These are phyloP conservation scores for Gymnothorax javanicus DNA, from an alignment of 2,797 vertebrate species.

Conservation along the genomic window DNA sequence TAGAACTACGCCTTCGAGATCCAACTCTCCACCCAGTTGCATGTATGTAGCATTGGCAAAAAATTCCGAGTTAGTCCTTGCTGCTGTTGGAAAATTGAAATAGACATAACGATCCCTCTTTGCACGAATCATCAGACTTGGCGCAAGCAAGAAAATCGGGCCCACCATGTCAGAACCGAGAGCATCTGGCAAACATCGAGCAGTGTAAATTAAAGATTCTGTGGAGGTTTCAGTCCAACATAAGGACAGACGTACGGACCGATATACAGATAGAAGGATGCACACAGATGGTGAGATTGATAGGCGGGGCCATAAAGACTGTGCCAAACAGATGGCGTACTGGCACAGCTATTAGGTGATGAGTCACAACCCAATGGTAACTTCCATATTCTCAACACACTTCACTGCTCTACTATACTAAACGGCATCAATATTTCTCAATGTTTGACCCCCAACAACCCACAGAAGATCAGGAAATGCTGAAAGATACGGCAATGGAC, in stretches of 20 bases:
- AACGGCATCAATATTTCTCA: not conserved
- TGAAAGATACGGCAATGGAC: not conserved
- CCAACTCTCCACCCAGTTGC: no score
- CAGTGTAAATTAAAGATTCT: not conserved
- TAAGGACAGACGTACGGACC: conserved; percentile 63
- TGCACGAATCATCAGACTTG: no score
- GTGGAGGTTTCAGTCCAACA: conserved; percentile 35
- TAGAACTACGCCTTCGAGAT: no score
- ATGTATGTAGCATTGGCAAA: no score
- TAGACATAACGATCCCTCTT: no score
- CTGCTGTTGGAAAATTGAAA: no score
- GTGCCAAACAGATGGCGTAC: conserved; percentile 71
- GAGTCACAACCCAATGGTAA: not conserved
- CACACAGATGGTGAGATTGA: conserved; percentile 66
- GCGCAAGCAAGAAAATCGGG: no score
- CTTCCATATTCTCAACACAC: not conserved
- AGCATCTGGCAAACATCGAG: not conserved
- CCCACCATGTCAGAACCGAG: not conserved
- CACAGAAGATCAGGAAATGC: conserved; percentile 24
- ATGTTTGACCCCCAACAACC: conserved; percentile 4
- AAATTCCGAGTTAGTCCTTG: no score
- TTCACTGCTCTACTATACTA: not conserved
- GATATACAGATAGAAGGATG: conserved; percentile 74
- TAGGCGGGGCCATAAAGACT: conserved; percentile 60
- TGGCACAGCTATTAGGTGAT: conserved; percentile 60